Base-by-base conservation (phyloP, 2,888 invertebrate species). In the Heliconius hortense region DNA sequence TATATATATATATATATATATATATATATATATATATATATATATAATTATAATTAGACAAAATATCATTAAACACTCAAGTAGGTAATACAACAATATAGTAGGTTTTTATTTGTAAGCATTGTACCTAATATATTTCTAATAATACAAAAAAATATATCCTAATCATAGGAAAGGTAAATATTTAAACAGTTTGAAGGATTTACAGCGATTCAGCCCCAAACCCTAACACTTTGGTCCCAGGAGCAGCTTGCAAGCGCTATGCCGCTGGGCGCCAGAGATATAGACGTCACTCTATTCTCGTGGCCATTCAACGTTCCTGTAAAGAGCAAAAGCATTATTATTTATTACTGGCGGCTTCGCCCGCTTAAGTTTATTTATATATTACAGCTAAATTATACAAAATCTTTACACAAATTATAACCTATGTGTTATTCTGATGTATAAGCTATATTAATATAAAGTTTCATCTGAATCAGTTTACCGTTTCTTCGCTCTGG, bases 201-300 rank as follows among this genome's bases (percentile, higher is more conserved):
- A 15, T 39, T 31, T n/a, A 35, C 4, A 60, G 8, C 31, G 28
- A 68, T 43, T 75, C 95, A 97, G 79, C 97, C 97, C 98, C 98
- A 98, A 79, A 98, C 96, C 83, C 97, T 95, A 76, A 98, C 97
- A 83, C 96, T 94, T 84, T 97, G 96, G 92, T 98, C 98, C 98
- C 98, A 98, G 81, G 98, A 98, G 88, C 97, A 97, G 79, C 97
- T 97, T n/a, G 97, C 96, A 80, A 98, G 86, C 8, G 97, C 98
- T 91, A 98, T 96, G 53, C 98, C 98, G 88, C 96, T 98, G 64
- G 96, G 96, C 26, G 98, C 95, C 77, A 98, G 95, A 7, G 97
- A 96, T 79, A 98, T 95, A 13, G 98, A 98, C 59, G 98, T 98
- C 75, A 98, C 96, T 78, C 98, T 95, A 88, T 98, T 98, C 83